Evolutionary conservation across 2,888 invertebrate species (phyloP), one percentile per base, ranked within the genome.

Genomic region (Andrena minutula): DNA sequence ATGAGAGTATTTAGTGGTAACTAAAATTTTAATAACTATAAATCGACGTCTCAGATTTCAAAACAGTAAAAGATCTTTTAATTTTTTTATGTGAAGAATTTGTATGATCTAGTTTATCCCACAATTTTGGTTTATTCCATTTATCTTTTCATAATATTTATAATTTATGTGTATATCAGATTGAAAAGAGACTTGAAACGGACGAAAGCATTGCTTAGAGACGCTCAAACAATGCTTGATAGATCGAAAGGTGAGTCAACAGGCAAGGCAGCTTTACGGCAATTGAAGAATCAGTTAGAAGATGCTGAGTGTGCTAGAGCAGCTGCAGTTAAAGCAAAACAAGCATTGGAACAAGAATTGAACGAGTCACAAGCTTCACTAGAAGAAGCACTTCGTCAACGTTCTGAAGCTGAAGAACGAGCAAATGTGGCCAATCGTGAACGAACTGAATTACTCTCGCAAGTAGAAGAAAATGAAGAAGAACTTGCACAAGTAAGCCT

Each of bases 401-500:
- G 97, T 79, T 95, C 95, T 86, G 98, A 98, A 86, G 97, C 97
- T 0, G 98, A 99, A 87, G 98, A 98, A 86, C 95, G 96, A 51
- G 95, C 97, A 4, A 96, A 96, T 82, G 91, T 94, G 0, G 95
- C 97, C 2, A 95, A 96, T 76, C 94, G 99, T 7, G 98, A 99
- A 93, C 97, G 97, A 20, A 95, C 97, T 23, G 98, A 98, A 74
- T 94, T 98, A 16, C 96, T 98, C 87, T 96, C 97, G 8, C 97
- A 97, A 93, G 95, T 98, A 20, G 99, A 99, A 90, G 99, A 99
- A 92, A 98, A 98, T 66, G 99, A 99, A 93, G 99, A 99, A 91
- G 98, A 99, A 93, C 95, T 98, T 75, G 96, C 97, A 0, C 98
- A 98, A 94, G 95, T 95, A 90, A 86, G 76, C 77, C 28, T 58